Base-by-base conservation (phyloP, 2,113 vertebrate species). In the Riparia riparia region DNA sequence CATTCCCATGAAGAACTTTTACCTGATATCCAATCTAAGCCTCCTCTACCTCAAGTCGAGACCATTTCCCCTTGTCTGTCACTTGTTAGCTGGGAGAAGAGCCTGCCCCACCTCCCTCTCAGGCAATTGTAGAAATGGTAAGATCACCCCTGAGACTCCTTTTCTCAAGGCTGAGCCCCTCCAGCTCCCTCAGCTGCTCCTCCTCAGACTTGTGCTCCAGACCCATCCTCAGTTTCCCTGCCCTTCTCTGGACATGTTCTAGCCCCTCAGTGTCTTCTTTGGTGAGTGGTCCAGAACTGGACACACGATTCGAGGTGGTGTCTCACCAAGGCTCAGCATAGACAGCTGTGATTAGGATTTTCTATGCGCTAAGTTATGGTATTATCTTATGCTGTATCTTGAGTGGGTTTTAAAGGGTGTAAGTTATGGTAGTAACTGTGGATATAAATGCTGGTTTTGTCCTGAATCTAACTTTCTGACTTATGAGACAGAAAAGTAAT, bases 301-400 rank as follows among this genome's bases (percentile, higher is more conserved):
- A 51, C 39, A 47, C n/a, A 45, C 10, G 2, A 17, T 25, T 60
- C 0, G 0, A 53, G 18, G 9, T 39, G 32, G 10, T 69, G 24
- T 12, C 32, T 65, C 44, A 58, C 14, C 26, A 44, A 20, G 16
- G 28, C 12, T 15, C 28, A 66, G n/a, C 5, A 45, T 11, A 57
- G 39, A 73, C 3, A 72, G 12, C 7, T 78, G 31, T 1, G 1
- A 70, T 28, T 11, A 57, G 7, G 72, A 42, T 39, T 57, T 68
- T 9, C 7, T 19, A 19, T 7, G 12, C 10, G 66, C 11, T 29
- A 45, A 32, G 3, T 25, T 42, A 45, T 3, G 3, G 10, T 41
- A 63, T 68, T 39, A 65, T 12, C 47, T 82, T 49, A 51, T 4
- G 34, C 13, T 72, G 21, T 29, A 83, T 26, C 32, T 79, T 66